A percentile compares a stretch with the other conserved stretches of the same genome.
These are phyloP conservation scores for Drosophila nigritarsus DNA, from an alignment of 2,888 invertebrate genomes.

Conservation along the genomic window DNA sequence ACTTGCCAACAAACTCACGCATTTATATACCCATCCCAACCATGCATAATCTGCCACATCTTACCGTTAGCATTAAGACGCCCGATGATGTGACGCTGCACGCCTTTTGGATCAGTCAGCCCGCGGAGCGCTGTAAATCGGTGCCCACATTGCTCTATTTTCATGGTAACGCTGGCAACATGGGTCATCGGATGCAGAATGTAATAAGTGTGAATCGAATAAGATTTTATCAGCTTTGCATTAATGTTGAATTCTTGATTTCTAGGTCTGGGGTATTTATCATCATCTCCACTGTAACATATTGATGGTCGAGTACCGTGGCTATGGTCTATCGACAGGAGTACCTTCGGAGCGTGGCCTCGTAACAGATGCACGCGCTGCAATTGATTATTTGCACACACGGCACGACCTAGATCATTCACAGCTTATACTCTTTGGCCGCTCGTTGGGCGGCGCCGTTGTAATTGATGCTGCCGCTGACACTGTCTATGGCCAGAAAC, in stretches of 20 bases:
- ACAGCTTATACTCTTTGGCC: constrained; percentile 95
- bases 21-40: constrained; percentile 95
- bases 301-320: constrained; percentile 96
- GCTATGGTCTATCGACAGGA: constrained; percentile 96
- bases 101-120: constrained; percentile 92
- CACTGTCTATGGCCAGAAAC: constrained; percentile 90
- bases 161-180: constrained; percentile 98
- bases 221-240: neutral
- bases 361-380: constrained; percentile 94
- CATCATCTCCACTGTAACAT: constrained; percentile 93
- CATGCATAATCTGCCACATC: constrained; percentile 93
- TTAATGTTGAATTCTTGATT: neutral
- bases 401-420: constrained; percentile 93
- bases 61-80: constrained; percentile 91
- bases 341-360: constrained; percentile 94
- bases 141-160: constrained; percentile 95
- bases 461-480: constrained; percentile 94
- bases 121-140: constrained; percentile 88
- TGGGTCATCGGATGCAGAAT: constrained; percentile 96
- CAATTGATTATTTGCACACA: constrained; percentile 92
- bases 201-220: constrained; percentile 73
- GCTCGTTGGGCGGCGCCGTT: constrained; percentile 95
- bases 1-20: constrained; percentile 94
- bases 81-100: constrained; percentile 92
- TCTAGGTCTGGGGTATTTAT: constrained; percentile 90